Evolutionary conservation across 35 echinoderm and acorn worm species (phyloP).

Genomic region (Acanthaster planci): DNA sequence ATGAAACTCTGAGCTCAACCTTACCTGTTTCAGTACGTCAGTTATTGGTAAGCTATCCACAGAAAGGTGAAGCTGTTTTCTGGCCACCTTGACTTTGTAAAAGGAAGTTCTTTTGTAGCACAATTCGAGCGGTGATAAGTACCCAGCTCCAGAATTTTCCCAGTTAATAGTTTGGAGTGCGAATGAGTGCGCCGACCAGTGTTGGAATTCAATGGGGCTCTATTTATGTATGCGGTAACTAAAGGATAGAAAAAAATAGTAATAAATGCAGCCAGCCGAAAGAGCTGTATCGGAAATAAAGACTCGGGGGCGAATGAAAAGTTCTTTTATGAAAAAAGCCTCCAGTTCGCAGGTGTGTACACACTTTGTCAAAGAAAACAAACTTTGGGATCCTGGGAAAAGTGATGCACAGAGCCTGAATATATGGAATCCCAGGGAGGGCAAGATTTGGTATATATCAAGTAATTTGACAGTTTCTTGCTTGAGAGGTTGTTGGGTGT

Average conservation of each 20-base stretch:
- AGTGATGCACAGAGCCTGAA: not conserved
- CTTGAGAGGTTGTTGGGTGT: not conserved
- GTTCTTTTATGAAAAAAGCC: conserved; percentile 12
- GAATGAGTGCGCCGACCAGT: not conserved
- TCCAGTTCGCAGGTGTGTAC: conserved; percentile 9
- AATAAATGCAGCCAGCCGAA: no score
- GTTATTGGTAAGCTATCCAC: not conserved
- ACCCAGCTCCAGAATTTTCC: conserved; percentile 11
- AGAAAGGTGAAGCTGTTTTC: conserved; percentile 12
- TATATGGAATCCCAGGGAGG: not conserved
- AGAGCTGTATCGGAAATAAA: conserved; percentile 21
- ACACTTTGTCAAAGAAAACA: conserved; percentile 32
- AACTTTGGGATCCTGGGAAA: conserved; percentile 12
- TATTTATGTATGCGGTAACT: not conserved
- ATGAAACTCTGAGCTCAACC: no score
- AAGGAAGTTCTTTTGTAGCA: not conserved
- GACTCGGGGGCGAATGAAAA: not conserved
- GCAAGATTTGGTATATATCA: not conserved
- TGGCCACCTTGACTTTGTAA: conserved; percentile 18
- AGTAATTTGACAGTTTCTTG: conserved; percentile 11
- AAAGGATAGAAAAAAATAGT: not conserved
- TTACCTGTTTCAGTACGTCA: no score
- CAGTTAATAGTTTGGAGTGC: not conserved
- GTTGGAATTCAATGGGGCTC: not conserved
- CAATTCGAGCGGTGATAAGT: conserved; percentile 5